A percentile compares a stretch with the other conserved stretches of the same genome.
Conservation (phyloP, 2,797 vertebrate genomes). For the Varecia variegata region DNA sequence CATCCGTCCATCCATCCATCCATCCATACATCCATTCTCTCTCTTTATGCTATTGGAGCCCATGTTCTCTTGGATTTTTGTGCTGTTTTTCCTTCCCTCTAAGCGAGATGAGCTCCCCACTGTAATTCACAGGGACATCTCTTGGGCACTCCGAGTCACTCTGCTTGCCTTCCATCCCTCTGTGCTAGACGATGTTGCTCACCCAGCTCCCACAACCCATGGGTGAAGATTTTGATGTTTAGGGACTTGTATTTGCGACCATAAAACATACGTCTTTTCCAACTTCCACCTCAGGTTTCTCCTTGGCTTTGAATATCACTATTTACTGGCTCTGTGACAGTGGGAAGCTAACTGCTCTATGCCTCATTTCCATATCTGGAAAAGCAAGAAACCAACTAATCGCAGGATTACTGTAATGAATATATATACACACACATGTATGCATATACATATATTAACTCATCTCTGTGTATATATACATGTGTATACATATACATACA, state of each 20-base stretch:
- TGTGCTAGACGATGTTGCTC: background rate
- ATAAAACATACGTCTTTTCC: background rate
- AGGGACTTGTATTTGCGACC: constrained; percentile 20
- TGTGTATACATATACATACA: fast-evolving
- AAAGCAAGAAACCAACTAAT: constrained; percentile 12
- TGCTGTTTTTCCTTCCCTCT: background rate
- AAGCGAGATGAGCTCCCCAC: background rate
- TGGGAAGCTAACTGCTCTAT: background rate
- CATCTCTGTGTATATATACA: too few relatives aligned
- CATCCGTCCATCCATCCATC: fast-evolving
- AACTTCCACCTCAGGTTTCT: background rate
- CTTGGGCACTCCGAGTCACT: background rate
- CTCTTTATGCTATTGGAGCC: background rate
- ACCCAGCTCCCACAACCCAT: background rate
- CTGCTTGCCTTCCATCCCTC: background rate
- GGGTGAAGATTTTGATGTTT: background rate
- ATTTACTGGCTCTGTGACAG: background rate
- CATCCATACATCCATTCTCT: background rate
- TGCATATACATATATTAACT: background rate
- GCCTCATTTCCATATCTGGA: background rate
- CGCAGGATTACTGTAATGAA: background rate
- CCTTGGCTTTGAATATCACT: background rate
- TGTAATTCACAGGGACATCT: background rate
- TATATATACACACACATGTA: background rate
- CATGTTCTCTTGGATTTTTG: constrained; percentile 1